A percentile compares a stretch with the other conserved stretches of the same genome.
Evolutionary conservation across 2,888 invertebrate genomes (phyloP).

Genomic region (Tipula confusa): DNA sequence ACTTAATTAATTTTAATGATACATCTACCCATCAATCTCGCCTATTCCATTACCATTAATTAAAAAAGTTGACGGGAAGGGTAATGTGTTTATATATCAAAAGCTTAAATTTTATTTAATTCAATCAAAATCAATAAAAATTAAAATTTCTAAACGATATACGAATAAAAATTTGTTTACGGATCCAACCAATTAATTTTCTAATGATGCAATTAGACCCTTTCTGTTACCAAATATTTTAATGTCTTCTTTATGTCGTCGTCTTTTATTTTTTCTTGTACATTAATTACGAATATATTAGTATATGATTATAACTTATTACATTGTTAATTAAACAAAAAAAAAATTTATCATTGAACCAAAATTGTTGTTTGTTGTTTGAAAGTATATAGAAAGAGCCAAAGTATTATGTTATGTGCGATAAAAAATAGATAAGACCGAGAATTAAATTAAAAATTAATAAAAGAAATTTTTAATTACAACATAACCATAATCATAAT

Average conservation of each 20-base stretch:
- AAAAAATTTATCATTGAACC: not conserved
- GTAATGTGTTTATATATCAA: no score
- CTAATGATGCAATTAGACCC: slow-evolving; percentile 3
- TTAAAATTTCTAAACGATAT: not conserved
- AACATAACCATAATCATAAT: slow-evolving; percentile 20
- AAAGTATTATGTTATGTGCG: not conserved
- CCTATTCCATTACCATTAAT: no score
- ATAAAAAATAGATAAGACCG: slow-evolving; percentile 12
- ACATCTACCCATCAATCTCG: no score
- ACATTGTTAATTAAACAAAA: slow-evolving; percentile 16
- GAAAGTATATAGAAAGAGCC: not conserved
- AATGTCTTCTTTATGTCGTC: not conserved
- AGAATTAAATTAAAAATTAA: slow-evolving; percentile 20
- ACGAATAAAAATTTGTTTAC: not conserved
- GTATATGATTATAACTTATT: not conserved
- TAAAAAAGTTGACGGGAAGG: no score
- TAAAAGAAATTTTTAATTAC: not conserved
- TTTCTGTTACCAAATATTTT: not conserved
- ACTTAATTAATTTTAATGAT: no score
- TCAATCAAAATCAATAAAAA: not conserved
- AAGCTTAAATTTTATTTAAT: no score
- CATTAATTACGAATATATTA: not conserved
- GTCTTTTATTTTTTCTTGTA: not conserved
- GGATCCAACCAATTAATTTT: slow-evolving; percentile 9
- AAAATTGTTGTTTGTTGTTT: not conserved